Evolutionary conservation across 2,113 vertebrate species (phyloP), one percentile per base, ranked within the genome.

Genomic region (Aptenodytes patagonicus): DNA sequence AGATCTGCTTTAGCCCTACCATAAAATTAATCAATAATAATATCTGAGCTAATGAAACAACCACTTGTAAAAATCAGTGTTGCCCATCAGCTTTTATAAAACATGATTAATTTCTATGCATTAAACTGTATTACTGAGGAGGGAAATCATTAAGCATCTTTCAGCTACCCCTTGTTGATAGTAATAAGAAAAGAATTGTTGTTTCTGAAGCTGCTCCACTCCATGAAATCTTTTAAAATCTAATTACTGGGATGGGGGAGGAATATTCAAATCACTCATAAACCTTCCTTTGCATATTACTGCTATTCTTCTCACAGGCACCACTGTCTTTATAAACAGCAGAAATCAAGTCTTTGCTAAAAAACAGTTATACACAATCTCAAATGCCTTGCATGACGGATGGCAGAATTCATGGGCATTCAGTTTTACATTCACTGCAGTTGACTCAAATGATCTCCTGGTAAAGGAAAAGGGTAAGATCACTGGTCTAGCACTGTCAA

Each of bases 21-120:
- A 77, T 70, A 83, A 91, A 87, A 77, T 65, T 51, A 94, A 95
- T 95, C 94, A 87, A 93, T 95, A 91, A 51, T 42, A 94, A 86
- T 83, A 91, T 65, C 40, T 38, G 19, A 92, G 73, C 31, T 94
- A 97, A 95, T 91, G 62, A 95, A 94, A 89, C 24, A 94, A 70
- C 20, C 68, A 88, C 70, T 94, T 90, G 75, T 83, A 85, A 93
- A 96, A 89, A 62, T 54, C 49, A 46, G 77, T 61, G 34, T 61
- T 89, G 49, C 21, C 38, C 21, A 61, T 58, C 81, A 96, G 49
- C 22, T 86, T 82, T 91, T 87, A 87, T 66, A 86, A 87, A 94
- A 49, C 29, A 49, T 65, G 7, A 87, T 87, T 85, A 55, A 87
- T 87, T 95, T 92, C 61, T 89, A 70, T 77, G 54, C 46, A 89